Base-by-base conservation (phyloP, 2,113 vertebrate species). In the Notothenia rossii region DNA sequence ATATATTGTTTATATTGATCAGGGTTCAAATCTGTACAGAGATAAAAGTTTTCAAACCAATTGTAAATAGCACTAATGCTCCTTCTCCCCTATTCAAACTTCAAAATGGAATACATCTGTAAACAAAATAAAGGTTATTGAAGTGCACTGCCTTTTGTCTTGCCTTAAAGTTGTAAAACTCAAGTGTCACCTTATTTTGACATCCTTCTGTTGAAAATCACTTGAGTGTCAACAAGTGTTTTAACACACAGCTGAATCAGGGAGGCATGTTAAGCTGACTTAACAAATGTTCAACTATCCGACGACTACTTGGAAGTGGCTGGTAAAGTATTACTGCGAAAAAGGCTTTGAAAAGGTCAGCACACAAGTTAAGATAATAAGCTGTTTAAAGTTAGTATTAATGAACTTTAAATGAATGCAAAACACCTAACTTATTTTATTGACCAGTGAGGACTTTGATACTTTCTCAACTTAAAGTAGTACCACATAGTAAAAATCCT, bases 21-120 rank as follows among this genome's bases (percentile, higher is more conserved):
- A 97, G 95, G 97, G 96, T 96, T 97, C 79, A 96, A 96, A 97
- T 97, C 96, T 99, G 98, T 98, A 98, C 97, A 98, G 96, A 96
- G 94, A 96, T 91, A 87, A 91, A 96, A 33, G 91, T 97, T 97
- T 98, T 97, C 96, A 96, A 97, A 96, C 91, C 90, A 93, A 95
- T 93, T 99, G 97, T 99, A 98, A 97, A 99, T 99, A 99, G 96
- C 95, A 97, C 96, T 98, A 97, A 98, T 96, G 95, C 94, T 95
- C 96, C 96, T 94, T 77, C 94, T 95, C 46, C 95, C 96, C 94
- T 95, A 94, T 95, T 95, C 95, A 95, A 94, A 95, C 95, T 98
- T 96, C 96, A 96, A 96, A 88, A 97, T 93, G 97, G 94, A 97
- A 95, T 96, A 96, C 91, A 96, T 96, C 95, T 97, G 96, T 97